A percentile compares a stretch with the other conserved stretches of the same genome.
These are phyloP conservation scores for Drosophila formosana DNA, from an alignment of 2,888 invertebrate genomes.

Conservation along the genomic window DNA sequence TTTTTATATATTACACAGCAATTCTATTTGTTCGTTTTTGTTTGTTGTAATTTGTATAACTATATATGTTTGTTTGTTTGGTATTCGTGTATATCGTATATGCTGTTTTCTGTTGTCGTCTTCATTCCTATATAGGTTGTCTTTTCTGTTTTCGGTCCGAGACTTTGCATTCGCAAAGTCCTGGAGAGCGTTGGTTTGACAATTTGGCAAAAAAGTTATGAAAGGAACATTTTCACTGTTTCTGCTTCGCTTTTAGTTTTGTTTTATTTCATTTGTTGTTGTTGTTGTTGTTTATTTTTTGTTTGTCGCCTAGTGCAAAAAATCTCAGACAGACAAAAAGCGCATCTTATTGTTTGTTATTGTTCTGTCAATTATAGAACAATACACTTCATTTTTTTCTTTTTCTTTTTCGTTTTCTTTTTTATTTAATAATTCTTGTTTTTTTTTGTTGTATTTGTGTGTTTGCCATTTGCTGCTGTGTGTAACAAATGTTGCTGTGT, in stretches of 20 bases:
- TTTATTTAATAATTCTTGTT: too few species aligned
- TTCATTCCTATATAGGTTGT: constrained; percentile 48
- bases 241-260: constrained; percentile 45
- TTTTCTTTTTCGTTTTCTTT: constrained; percentile 14
- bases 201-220: constrained; percentile 80
- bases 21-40: constrained; percentile 42
- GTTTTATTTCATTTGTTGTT: constrained; percentile 19
- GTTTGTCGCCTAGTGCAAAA: constrained; percentile 68
- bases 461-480: constrained; percentile 54
- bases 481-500: constrained; percentile 61
- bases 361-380: constrained; percentile 66
- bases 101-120: constrained; percentile 25
- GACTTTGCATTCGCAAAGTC: constrained; percentile 71
- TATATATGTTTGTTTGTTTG: constrained; percentile 41
- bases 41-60: constrained; percentile 39
- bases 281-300: constrained; percentile 15
- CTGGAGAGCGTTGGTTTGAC: constrained; percentile 80
- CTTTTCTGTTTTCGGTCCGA: constrained; percentile 64
- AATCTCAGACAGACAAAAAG: constrained; percentile 75
- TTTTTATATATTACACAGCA: constrained; percentile 50
- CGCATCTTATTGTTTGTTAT: constrained; percentile 57
- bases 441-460: constrained; percentile 29
- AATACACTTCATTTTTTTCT: constrained; percentile 41
- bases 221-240: constrained; percentile 75
- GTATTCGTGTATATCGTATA: constrained; percentile 51